Percentiles rank a stretch among this genome's conserved stretches.
phyloP scores from a whole-genome alignment of 2,113 vertebrate genomes.

The Sebastes schlegelii region DNA sequence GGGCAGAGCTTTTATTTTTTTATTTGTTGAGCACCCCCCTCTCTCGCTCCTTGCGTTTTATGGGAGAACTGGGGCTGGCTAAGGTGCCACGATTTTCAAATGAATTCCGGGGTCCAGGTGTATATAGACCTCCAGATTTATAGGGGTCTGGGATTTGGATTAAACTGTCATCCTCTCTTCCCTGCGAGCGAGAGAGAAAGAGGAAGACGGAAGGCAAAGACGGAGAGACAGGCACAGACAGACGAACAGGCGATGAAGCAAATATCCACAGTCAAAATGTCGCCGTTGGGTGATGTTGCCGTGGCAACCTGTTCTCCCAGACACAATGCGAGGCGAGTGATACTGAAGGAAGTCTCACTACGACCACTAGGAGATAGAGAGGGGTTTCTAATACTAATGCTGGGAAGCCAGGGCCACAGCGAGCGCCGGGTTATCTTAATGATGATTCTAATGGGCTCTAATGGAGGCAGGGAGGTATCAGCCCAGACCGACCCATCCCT shows the following conservation, averaged over 20 bases:
- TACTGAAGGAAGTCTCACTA: slow-evolving; percentile 65
- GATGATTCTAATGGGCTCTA: slow-evolving; percentile 86
- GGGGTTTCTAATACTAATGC: slow-evolving; percentile 67
- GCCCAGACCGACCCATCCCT: slow-evolving; percentile 65
- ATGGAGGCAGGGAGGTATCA: slow-evolving; percentile 76
- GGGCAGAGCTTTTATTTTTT: slow-evolving; percentile 71
- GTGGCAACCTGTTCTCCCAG: slow-evolving; percentile 81
- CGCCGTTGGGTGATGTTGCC: slow-evolving; percentile 80
- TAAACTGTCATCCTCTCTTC: slow-evolving; percentile 63
- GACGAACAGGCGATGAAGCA: slow-evolving; percentile 69
- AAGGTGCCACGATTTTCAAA: slow-evolving; percentile 75
- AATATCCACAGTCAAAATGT: slow-evolving; percentile 77
- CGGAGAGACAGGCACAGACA: slow-evolving; percentile 53
- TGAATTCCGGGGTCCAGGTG: slow-evolving; percentile 63
- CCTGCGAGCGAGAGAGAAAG: slow-evolving; percentile 37
- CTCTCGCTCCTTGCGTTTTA: slow-evolving; percentile 56
- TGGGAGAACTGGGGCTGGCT: slow-evolving; percentile 62
- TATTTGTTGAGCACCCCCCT: slow-evolving; percentile 60
- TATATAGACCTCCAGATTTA: slow-evolving; percentile 66
- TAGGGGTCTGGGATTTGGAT: slow-evolving; percentile 71
- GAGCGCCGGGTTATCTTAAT: slow-evolving; percentile 80
- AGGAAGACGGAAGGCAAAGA: slow-evolving; percentile 41
- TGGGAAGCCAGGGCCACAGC: slow-evolving; percentile 60
- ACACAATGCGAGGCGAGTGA: slow-evolving; percentile 74
- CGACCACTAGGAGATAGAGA: slow-evolving; percentile 59